Evolutionary conservation across 2,113 vertebrate genomes (phyloP), one percentile per base, ranked within the genome.

Genomic region (Malurus elegans): DNA sequence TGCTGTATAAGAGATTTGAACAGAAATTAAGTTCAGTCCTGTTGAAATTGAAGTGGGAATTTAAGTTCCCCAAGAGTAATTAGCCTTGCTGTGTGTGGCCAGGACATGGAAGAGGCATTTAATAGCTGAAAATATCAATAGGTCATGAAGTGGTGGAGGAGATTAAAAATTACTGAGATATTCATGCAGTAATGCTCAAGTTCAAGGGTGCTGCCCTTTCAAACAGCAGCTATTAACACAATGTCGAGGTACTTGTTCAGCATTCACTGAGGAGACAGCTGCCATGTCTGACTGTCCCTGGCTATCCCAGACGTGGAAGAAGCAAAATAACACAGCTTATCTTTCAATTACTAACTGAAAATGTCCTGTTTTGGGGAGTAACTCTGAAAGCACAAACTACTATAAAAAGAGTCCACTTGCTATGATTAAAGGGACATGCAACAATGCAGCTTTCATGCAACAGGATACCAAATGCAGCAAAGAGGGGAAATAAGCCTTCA

Each of bases 1-100:
- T 86, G 51, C 88, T 94, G 40, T 53, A 65, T 54, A 72, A 86
- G 75, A 96, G 65, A 92, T 88, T 90, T 78, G 79, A 93, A 67
- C 64, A 92, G 85, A 96, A 97, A 96, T 92, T 86, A 94, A 86
- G 72, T 61, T 56, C 90, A 95, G 95, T 93, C 64, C 64, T 95
- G 85, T 92, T 94, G 94, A 96, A 97, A 96, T 88, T 97, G 92
- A 88, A 95, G 92, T 88, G 95, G 94, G 94, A 96, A 92, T 96
- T 97, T 88, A 60, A 83, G 71, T 93, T 96, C 64, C 93, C 64
- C 29, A 0, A 78, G 92, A 92, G 92, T 96, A 96, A 97, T 97
- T 96, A 96, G 64, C 88, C 47, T 86, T 94, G 18, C 85, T 94
- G 88, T 93, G 94, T 96, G 96, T 96, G 96, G 88, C 62, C 86